Percentiles rank a stretch among this genome's conserved stretches.
These are phyloP conservation scores for Pangasius djambal DNA, from an alignment of 2,797 vertebrate genomes.

Conservation along the genomic window DNA sequence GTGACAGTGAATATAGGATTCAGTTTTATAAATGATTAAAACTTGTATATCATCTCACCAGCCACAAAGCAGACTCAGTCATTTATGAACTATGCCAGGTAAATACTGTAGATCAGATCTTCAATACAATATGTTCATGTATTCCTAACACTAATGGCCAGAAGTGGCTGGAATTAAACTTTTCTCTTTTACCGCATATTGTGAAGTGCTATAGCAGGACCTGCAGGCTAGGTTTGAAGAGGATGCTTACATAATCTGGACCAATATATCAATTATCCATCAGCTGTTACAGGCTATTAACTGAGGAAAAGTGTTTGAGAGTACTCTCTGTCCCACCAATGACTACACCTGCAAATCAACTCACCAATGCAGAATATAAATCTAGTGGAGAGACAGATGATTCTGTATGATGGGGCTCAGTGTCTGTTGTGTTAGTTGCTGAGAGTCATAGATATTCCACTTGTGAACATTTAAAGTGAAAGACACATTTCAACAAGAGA, in stretches of 20 bases:
- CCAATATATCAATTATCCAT: background rate
- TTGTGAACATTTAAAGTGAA: background rate
- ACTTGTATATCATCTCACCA: background rate
- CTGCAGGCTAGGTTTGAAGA: background rate
- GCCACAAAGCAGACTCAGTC: background rate
- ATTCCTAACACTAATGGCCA: background rate
- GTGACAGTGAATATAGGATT: background rate
- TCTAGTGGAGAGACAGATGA: background rate
- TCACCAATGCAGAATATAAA: background rate
- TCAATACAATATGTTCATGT: background rate
- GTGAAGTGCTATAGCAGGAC: background rate
- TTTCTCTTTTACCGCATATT: background rate
- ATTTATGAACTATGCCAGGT: background rate
- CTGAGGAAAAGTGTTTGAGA: background rate
- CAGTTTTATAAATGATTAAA: background rate
- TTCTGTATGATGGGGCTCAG: background rate
- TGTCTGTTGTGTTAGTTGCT: background rate
- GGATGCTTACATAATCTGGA: background rate
- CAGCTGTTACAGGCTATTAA: background rate
- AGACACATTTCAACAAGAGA: slow-evolving; percentile 4
- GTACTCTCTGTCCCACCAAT: background rate
- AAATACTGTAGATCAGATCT: background rate
- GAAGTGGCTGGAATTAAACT: background rate
- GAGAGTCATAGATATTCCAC: background rate
- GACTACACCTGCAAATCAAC: background rate